phyloP scores from a whole-genome alignment of 1,140 invertebrate genomes.

The Bradynema listronoti region DNA sequence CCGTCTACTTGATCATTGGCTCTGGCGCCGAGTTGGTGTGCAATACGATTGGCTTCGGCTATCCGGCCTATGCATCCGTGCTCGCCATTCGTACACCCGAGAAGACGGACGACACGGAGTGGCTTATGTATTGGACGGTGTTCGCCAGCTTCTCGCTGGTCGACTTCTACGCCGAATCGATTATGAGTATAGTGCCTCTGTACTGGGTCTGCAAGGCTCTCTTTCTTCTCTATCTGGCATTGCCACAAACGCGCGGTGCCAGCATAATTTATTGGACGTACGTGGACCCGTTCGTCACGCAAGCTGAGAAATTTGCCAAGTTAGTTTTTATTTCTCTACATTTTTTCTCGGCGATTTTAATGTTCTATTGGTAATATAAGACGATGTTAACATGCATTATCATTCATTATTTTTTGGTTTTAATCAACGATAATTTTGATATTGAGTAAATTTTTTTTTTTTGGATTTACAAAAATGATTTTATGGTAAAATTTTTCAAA shows the following conservation, averaged over 20 bases:
- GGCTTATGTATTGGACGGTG: constrained; percentile 47
- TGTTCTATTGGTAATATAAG: too few species aligned
- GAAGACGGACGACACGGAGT: constrained; percentile 45
- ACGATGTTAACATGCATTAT: too few species aligned
- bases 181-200: constrained; percentile 27
- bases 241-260: constrained; percentile 49
- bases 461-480: too few species aligned
- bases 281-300: constrained; percentile 42
- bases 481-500: too few species aligned
- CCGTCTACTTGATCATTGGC: constrained; percentile 34
- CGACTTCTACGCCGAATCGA: constrained; percentile 55
- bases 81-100: constrained; percentile 24
- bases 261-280: constrained; percentile 24
- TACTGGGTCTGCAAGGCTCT: constrained; percentile 37
- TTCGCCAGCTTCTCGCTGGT: constrained; percentile 31
- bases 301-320: too few species aligned
- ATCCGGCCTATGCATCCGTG: constrained; percentile 32
- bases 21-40: constrained; percentile 33
- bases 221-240: constrained; percentile 47
- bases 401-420: too few species aligned
- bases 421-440: too few species aligned
- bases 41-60: constrained; percentile 33
- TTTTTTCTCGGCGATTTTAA: too few species aligned
- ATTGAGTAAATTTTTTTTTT: too few species aligned
- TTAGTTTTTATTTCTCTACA: too few species aligned